A percentile compares a stretch with the other conserved stretches of the same genome.
phyloP scores from a whole-genome alignment of 2,888 invertebrate species.

The Sialis fuliginosa region DNA sequence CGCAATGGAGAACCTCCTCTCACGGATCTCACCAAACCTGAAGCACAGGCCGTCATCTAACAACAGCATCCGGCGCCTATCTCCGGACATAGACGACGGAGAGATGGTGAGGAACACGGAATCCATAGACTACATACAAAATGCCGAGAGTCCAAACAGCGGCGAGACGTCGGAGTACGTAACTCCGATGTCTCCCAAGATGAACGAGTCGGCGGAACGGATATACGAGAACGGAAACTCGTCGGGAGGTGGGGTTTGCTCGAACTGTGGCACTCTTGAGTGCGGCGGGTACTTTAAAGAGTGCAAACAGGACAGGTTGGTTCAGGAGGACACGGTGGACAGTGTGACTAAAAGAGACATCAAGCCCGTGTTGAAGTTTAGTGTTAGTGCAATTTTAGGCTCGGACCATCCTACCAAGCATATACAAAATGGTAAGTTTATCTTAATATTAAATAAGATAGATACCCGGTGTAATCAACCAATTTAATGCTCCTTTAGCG shows the following conservation, averaged over 20 bases:
- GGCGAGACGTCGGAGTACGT: neutral
- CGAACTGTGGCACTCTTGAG: slow-evolving; percentile 34
- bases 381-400: slow-evolving; percentile 81
- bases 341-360: slow-evolving; percentile 12
- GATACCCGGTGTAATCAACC: too few relatives aligned
- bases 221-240: slow-evolving; percentile 16
- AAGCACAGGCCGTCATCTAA: slow-evolving; percentile 6
- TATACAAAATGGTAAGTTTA: slow-evolving; percentile 2
- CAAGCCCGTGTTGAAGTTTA: slow-evolving; percentile 76
- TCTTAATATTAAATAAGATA: neutral
- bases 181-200: neutral
- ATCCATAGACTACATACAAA: slow-evolving; percentile 5
- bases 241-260: slow-evolving; percentile 28
- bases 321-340: slow-evolving; percentile 15
- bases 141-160: slow-evolving; percentile 4
- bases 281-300: slow-evolving; percentile 22
- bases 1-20: slow-evolving; percentile 24
- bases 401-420: slow-evolving; percentile 27
- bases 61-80: slow-evolving; percentile 2
- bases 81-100: slow-evolving; percentile 7
- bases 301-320: neutral
- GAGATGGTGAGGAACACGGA: slow-evolving; percentile 6
- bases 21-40: slow-evolving; percentile 10
- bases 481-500: too few relatives aligned
- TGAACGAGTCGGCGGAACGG: neutral